Evolutionary conservation across 2,888 invertebrate genomes (phyloP), one percentile per base, ranked within the genome.

Genomic region (Isotomurus palustris): DNA sequence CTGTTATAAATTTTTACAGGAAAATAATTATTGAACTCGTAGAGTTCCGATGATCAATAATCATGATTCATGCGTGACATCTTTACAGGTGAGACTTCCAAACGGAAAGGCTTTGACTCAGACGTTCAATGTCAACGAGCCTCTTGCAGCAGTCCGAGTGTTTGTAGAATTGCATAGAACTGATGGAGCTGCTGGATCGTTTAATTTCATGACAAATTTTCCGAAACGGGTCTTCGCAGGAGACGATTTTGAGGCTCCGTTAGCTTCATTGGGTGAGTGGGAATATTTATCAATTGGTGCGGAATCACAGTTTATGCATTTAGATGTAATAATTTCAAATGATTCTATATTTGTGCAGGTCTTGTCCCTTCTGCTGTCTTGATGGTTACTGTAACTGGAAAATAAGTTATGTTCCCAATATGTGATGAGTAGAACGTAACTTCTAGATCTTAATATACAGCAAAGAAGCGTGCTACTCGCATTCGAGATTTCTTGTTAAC

Each of bases 151-250:
- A 10, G 95, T 97, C 28, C 82, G 92, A 73, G 76, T 94, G 38
- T 97, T 83, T 76, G 81, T 96, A 48, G 85, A 91, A 78, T 81
- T 93, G 79, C 87, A 94, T 72, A 81, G 89, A 51, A 83, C 84
- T 40, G 86, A 88, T 71, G 81, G 82, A 10, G 28, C 50, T 2
- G 78, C 79, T 0, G 81, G 78, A 43, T 77, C 81, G 4, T 93
- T 95, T 76, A 84, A 84, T 53, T 78, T 96, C 68, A 91, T 95
- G 87, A 94, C 92, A 2, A 86, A 83, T 72, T 96, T 92, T 78
- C 95, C 96, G 6, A 60, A 84, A 72, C 91, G 88, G 77, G 83
- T 92, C 51, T 96, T 93, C 74, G 79, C 82, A 1, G 81, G 79
- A 12, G 62, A 62, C 32, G 95, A 96, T 74, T 94, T 90, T 76